These are phyloP conservation scores for Mus minutoides DNA, from an alignment of 2,797 vertebrate species.

Conservation along the genomic window DNA sequence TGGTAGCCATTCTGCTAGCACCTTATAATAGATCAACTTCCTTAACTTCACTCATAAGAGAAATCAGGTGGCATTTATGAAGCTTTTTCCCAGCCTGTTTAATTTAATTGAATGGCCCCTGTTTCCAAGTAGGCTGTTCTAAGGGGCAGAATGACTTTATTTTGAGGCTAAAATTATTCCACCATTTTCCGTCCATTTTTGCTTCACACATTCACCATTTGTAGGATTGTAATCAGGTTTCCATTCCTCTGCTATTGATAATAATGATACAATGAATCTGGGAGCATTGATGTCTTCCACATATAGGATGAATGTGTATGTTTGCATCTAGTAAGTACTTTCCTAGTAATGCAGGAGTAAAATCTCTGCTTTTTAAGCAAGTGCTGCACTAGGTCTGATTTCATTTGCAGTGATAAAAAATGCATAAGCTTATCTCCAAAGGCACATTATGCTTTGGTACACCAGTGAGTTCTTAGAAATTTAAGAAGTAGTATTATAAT, in stretches of 20 bases:
- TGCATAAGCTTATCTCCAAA: neutral
- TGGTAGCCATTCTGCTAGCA: neutral
- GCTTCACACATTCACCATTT: no score
- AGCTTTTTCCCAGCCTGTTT: neutral
- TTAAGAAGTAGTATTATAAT: neutral
- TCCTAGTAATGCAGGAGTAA: no score
- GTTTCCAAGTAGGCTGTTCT: neutral
- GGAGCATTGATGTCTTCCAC: neutral
- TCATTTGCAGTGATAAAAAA: neutral
- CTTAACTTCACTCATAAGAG: neutral
- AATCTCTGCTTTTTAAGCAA: no score
- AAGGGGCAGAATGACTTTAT: neutral
- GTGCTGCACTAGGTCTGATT: rapidly evolving
- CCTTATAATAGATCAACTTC: neutral
- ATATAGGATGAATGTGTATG: no score
- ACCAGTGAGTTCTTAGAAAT: neutral
- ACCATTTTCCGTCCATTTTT: rapidly evolving
- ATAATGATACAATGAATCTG: neutral
- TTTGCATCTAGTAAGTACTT: neutral
- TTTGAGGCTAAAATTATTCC: neutral
- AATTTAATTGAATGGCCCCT: neutral
- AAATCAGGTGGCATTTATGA: neutral
- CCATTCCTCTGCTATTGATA: neutral
- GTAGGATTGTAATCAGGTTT: neutral
- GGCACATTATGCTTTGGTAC: neutral